Base-by-base conservation (phyloP, 2,113 vertebrate species). In the Aptenodytes patagonicus region DNA sequence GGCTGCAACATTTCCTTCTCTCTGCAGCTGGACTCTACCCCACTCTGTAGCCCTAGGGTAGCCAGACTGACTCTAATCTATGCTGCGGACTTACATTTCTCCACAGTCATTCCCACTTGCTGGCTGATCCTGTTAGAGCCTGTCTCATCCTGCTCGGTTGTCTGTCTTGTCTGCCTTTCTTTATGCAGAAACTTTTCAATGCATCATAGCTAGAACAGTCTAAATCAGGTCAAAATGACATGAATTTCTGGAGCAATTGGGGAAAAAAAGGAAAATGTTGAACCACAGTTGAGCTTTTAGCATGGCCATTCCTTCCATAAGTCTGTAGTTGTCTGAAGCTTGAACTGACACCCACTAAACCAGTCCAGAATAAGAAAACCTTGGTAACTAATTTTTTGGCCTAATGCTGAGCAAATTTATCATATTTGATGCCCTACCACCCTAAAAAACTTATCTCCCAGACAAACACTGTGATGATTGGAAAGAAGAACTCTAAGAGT, bases 31-130 rank as follows among this genome's bases (percentile, higher is more conserved):
- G 13, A 22, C 19, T 52, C 46, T 49, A 13, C 49, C 28, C 3
- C 5, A 6, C 44, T 42, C 17, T 1, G 2, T 4, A 62, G 46
- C 26, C 22, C 51, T 7, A 2, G 8, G 10, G 12, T 21, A 57
- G 34, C 49, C 29, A 83, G 31, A n/a, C 19, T 64, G 17, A 42
- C 58, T 25, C 28, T 47, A 10, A 57, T 21, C 14, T 55, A 8
- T 6, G 5, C 20, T 68, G 42, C 18, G 32, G n/a, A 51, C 13
- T 20, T 54, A 34, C 2, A 57, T 51, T 68, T 90, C 26, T 15
- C 34, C 55, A 40, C 47, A 54, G 57, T 29, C n/a, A 58, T 40
- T 96, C 8, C 36, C 47, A 36, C 7, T 11, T 84, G 18, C 25
- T 22, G 31, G 28, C 4, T 77, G 38, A 58, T 55, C 38, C 51